Base-by-base conservation (phyloP, 2,797 vertebrate species). In the Psittacula echo region DNA sequence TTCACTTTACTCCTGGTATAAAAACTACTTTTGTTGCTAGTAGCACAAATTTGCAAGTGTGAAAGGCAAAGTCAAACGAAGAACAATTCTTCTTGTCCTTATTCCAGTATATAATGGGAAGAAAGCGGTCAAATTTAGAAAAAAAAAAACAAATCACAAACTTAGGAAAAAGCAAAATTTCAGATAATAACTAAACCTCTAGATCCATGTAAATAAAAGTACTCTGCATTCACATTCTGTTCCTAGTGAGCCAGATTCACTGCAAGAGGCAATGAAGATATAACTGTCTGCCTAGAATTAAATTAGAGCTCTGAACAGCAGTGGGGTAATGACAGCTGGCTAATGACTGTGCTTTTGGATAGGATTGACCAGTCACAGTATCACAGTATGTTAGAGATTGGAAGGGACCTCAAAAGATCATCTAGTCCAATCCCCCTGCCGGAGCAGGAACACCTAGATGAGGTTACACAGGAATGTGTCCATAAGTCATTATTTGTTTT, bases 1-100 rank as follows among this genome's bases (percentile, higher is more conserved):
- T 94, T 90, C 74, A 64, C 83, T 94, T 87, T 85, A 85, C 77
- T 90, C 17, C 39, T 80, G 22, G 30, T 90, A 90, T 68, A 94
- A 89, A 86, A 91, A n/a, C 88, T 67, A 85, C 64, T 91, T 87
- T 82, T 1, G 2, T 47, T 90, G 56, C 74, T 0, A 0, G 32
- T 42, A 50, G 74, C 42, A 15, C 58, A 70, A 82, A 86, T 91
- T 77, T 85, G 47, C 68, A 73, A 85, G 44, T 26, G 20, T 71
- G 61, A 93, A 90, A 88, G 67, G 67, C 23, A 75, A 93, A 91
- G 47, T 66, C 47, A 89, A 83, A 60, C 30, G 54, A 56, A 53
- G 27, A 93, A 53, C 5, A 74, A 68, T 83, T 83, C 30, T 73
- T 85, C n/a, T 64, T 81, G 27, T 42, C 30, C 18, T 84, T 81